Conservation (phyloP, 2,888 invertebrate species). For the Drosophila buzzatii region DNA sequence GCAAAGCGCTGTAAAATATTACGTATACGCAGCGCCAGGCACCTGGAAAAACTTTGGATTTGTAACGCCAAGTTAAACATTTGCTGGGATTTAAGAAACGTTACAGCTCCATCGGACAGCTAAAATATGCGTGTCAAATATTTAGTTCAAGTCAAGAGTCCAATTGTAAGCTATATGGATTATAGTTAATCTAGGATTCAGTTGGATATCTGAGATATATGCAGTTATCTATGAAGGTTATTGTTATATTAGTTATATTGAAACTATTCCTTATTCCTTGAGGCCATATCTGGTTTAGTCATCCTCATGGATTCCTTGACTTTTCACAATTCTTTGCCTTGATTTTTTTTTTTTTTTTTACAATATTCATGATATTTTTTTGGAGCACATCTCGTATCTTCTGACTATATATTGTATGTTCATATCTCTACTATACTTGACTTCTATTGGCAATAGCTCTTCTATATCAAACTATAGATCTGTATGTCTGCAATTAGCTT, state of each 20-base stretch:
- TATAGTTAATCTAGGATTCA: not conserved
- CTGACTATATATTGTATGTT: no score
- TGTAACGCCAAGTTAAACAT: slow-evolving; percentile 48
- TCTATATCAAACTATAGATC: no score
- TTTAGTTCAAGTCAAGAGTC: not conserved
- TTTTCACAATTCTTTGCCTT: no score
- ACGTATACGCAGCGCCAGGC: slow-evolving; percentile 53
- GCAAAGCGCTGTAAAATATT: slow-evolving; percentile 76
- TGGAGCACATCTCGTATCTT: no score
- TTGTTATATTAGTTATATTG: not conserved
- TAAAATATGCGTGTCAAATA: slow-evolving; percentile 27
- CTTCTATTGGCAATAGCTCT: no score
- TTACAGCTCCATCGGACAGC: slow-evolving; percentile 20
- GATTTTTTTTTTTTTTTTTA: no score
- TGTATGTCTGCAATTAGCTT: not conserved
- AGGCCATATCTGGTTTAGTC: no score
- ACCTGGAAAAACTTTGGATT: slow-evolving; percentile 55
- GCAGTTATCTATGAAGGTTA: not conserved
- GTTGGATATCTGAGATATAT: not conserved
- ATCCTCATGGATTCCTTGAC: no score
- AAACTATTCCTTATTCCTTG: no score
- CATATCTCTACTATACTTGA: no score
- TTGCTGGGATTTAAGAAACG: slow-evolving; percentile 37
- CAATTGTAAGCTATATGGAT: not conserved
- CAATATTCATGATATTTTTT: no score